Evolutionary conservation across 2,113 vertebrate species (phyloP).

Genomic region (Tauraco erythrolophus): DNA sequence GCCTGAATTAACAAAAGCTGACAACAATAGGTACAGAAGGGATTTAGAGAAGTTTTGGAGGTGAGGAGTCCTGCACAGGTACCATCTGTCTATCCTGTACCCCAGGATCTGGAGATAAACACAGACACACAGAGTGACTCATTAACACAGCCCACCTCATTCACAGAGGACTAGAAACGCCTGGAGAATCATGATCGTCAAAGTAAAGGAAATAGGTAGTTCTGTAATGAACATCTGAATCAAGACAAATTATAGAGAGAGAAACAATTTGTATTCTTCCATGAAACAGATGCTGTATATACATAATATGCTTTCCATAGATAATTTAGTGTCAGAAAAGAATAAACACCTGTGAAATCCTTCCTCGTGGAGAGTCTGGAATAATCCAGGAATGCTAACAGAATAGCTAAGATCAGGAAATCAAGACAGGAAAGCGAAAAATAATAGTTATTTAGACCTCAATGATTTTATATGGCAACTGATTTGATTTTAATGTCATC

Average conservation of each 20-base stretch:
- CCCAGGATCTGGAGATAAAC: not conserved
- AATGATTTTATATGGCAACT: not conserved
- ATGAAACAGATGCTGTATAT: not conserved
- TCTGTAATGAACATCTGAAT: not conserved
- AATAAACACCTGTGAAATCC: constrained; percentile 9
- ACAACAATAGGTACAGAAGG: not conserved
- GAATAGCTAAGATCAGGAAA: not conserved
- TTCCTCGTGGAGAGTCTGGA: not conserved
- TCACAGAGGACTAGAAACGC: not conserved
- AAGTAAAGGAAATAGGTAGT: not conserved
- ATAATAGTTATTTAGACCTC: not conserved
- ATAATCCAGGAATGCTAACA: not conserved
- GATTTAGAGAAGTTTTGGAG: not conserved
- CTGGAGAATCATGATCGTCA: not conserved
- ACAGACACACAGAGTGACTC: not conserved
- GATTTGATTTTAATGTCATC: constrained; percentile 19
- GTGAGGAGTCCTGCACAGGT: not conserved
- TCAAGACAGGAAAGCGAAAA: not conserved
- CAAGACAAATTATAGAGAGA: not conserved
- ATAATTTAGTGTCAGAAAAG: not conserved
- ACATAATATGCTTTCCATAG: not conserved
- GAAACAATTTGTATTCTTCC: not conserved
- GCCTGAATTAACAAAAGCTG: not conserved
- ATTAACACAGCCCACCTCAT: not conserved
- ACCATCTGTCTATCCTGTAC: not conserved